phyloP scores from a whole-genome alignment of 2,888 invertebrate genomes.

The Eucera pruinosa region DNA sequence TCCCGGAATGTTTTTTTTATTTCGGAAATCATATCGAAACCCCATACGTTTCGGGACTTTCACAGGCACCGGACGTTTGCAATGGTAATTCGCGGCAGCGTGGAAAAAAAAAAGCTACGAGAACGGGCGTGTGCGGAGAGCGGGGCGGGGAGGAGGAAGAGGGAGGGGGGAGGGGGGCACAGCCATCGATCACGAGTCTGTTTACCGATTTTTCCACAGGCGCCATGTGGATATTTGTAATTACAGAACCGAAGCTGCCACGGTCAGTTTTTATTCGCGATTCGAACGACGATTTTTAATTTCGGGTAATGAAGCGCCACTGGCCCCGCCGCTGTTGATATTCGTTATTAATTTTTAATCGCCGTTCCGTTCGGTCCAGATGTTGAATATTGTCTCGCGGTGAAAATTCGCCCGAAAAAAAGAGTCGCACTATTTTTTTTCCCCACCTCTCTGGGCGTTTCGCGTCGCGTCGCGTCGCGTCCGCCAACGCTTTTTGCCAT shows the following conservation, averaged over 20 bases:
- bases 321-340: constrained; percentile 79
- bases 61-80: constrained; percentile 71
- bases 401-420: constrained; percentile 65
- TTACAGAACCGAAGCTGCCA: constrained; percentile 76
- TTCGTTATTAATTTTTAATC: constrained; percentile 83
- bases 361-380: constrained; percentile 71
- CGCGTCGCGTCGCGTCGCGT: too few relatives aligned
- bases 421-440: constrained; percentile 58
- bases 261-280: constrained; percentile 75
- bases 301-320: constrained; percentile 79
- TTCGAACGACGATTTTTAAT: constrained; percentile 80
- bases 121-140: constrained; percentile 30
- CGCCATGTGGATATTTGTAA: constrained; percentile 82
- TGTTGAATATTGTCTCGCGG: constrained; percentile 73
- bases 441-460: too few relatives aligned
- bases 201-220: constrained; percentile 78
- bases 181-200: constrained; percentile 77
- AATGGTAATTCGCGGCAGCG: constrained; percentile 75
- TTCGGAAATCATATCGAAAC: constrained; percentile 71
- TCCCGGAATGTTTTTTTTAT: constrained; percentile 47
- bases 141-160: constrained; percentile 14
- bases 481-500: not conserved
- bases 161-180: constrained; percentile 11
- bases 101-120: constrained; percentile 61
- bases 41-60: constrained; percentile 71